These are phyloP conservation scores for Caenorhabditis virilis DNA, from an alignment of 2,888 invertebrate species.

Conservation along the genomic window DNA sequence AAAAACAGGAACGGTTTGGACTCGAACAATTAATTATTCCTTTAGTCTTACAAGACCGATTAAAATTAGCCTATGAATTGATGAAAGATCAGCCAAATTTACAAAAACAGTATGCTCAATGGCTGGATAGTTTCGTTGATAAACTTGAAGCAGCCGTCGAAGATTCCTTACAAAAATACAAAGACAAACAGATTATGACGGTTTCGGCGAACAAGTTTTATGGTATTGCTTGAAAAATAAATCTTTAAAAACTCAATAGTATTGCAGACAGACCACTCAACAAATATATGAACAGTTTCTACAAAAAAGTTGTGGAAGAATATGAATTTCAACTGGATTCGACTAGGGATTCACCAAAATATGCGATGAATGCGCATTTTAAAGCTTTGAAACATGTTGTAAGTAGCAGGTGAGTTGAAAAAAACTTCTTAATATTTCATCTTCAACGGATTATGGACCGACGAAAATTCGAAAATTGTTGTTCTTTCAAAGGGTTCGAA, in stretches of 20 bases:
- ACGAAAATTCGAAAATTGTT: no score
- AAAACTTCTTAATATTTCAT: no score
- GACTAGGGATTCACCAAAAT: background rate
- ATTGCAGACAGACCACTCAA: no score
- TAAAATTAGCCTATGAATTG: conserved; percentile 3
- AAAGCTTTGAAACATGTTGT: conserved; percentile 9
- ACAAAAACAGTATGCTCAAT: conserved; percentile 7
- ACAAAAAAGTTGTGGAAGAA: conserved; percentile 2
- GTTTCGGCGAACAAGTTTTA: conserved; percentile 2
- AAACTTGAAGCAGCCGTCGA: background rate
- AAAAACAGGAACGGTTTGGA: no score
- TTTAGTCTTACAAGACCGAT: background rate
- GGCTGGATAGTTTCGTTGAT: conserved; percentile 13
- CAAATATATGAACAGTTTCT: conserved; percentile 11
- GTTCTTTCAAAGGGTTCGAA: no score
- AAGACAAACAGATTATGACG: background rate
- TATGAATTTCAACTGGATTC: conserved; percentile 9
- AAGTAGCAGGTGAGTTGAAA: no score
- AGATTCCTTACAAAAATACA: conserved; percentile 2
- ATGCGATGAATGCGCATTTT: background rate
- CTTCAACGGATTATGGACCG: no score
- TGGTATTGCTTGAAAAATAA: background rate
- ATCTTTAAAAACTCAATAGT: no score
- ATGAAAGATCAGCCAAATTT: conserved; percentile 2
- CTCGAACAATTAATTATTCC: no score